Evolutionary conservation across 2,888 invertebrate species (phyloP), one percentile per base, ranked within the genome.

Genomic region (Drosophila histrio): DNA sequence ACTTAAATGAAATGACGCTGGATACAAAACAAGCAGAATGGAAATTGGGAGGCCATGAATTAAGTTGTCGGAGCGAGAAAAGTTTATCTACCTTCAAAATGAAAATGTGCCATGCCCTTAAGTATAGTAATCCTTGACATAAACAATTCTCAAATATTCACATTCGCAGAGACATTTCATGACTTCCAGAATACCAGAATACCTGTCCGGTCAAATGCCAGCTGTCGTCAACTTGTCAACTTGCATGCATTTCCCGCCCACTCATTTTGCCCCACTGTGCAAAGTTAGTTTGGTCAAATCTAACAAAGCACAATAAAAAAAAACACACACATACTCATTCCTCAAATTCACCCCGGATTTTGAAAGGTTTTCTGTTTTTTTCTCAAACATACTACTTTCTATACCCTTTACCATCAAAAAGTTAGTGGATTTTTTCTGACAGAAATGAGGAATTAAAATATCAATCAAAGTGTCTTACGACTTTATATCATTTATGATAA

Each of bases 141-240:
- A 15, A 32, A 59, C 38, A 47, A 47, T 56, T 36, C 26, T 21
- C 36, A 26, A 13, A 34, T 46, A 21, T 19, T 19, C 15, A 22
- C 50, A 24, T 22, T 39, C 41, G 17, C 41, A 44, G n/a, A 32
- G 4, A 24, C 43, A 43, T 57, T 38, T 15, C 32, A 19, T 38
- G 19, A 32, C 22, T 32, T n/a, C 7, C 26, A 38, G 26, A 21
- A 53, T 15, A 30, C 50, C 50, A 38, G 38, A 60, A 60, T 56
- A 61, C 36, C 61, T 61, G 61, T 47, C 56, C 32, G 47, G 43
- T 52, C 50, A 38, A 59, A 47, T 52, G 32, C 39, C 56, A 58
- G 38, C 54, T 72, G 58, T 63, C 60, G 66, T 52, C 76, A 63
- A 47, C 39, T 67, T 65, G 36, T 62, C 60, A 64, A 60, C 58